Evolutionary conservation across 2,113 vertebrate species (phyloP).

Genomic region (Notechis scutatus): DNA sequence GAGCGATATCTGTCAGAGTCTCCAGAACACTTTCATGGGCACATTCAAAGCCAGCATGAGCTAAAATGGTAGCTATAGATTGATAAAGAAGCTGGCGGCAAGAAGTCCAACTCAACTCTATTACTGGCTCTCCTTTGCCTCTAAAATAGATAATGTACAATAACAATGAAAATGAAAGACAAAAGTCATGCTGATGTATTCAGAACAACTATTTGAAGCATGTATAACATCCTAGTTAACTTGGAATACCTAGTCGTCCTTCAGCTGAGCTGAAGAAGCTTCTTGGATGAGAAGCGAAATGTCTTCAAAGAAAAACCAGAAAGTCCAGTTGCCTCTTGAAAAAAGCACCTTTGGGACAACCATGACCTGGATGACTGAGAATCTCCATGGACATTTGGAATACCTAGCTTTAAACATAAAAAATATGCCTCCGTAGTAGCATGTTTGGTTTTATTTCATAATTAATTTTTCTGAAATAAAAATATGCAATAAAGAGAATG

Average conservation of each 20-base stretch:
- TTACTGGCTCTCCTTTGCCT: constrained; percentile 94
- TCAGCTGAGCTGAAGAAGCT: too few species aligned
- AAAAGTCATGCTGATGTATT: background rate
- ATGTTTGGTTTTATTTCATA: background rate
- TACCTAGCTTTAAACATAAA: background rate
- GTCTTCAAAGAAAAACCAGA: too few species aligned
- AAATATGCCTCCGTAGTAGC: background rate
- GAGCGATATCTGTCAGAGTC: constrained; percentile 89
- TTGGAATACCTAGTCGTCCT: too few species aligned
- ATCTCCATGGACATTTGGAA: background rate
- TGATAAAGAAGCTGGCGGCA: constrained; percentile 96
- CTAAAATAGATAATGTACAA: constrained; percentile 58
- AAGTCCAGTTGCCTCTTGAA: too few species aligned
- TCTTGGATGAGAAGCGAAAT: too few species aligned
- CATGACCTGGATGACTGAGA: too few species aligned
- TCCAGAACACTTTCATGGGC: constrained; percentile 94
- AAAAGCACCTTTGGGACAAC: too few species aligned
- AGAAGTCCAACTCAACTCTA: constrained; percentile 90
- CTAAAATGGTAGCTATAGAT: constrained; percentile 92
- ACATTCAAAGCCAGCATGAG: constrained; percentile 90
- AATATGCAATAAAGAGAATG: background rate
- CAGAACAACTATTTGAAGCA: background rate
- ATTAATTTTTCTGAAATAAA: background rate
- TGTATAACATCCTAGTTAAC: background rate
- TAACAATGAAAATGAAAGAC: background rate